Evolutionary conservation across 2,888 invertebrate species (phyloP).

Genomic region (Synanthedon tipuliformis): DNA sequence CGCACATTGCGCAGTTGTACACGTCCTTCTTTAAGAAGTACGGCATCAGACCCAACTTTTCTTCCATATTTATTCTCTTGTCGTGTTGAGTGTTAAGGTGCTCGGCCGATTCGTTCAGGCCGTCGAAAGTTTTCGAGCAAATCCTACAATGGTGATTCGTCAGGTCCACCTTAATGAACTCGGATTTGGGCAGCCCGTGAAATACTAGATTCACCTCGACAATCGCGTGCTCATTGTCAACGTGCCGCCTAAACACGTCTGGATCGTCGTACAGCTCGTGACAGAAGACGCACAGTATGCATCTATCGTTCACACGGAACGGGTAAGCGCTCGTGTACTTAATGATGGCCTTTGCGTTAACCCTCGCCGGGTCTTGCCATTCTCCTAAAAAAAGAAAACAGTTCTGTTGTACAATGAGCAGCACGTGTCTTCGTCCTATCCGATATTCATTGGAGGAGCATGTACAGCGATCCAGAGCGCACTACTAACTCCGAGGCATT

Average conservation of each 20-base stretch:
- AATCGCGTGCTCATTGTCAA: conserved; percentile 41
- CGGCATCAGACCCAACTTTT: conserved; percentile 51
- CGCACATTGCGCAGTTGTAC: conserved; percentile 44
- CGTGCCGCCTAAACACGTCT: conserved; percentile 37
- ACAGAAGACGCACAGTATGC: conserved; percentile 58
- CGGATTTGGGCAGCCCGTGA: conserved; percentile 45
- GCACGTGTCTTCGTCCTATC: too few relatives aligned
- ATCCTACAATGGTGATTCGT: conserved; percentile 40
- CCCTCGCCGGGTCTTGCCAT: conserved; percentile 43
- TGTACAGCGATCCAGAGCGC: too few relatives aligned
- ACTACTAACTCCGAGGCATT: too few relatives aligned
- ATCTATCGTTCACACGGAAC: conserved; percentile 55
- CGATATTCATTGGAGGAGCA: too few relatives aligned
- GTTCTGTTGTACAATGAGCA: conserved; percentile 6
- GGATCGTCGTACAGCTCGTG: conserved; percentile 50
- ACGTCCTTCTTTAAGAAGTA: conserved; percentile 37
- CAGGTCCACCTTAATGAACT: conserved; percentile 52
- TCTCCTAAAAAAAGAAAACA: conserved; percentile 60
- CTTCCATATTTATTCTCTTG: conserved; percentile 24
- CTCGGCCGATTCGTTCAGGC: conserved; percentile 29
- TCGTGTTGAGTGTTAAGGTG: conserved; percentile 32
- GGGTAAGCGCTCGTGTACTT: conserved; percentile 55
- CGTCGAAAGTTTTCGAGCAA: conserved; percentile 23
- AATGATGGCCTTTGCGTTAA: conserved; percentile 49
- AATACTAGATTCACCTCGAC: conserved; percentile 47